Conservation (phyloP, 2,888 invertebrate genomes). For the Caenorhabditis becei region DNA sequence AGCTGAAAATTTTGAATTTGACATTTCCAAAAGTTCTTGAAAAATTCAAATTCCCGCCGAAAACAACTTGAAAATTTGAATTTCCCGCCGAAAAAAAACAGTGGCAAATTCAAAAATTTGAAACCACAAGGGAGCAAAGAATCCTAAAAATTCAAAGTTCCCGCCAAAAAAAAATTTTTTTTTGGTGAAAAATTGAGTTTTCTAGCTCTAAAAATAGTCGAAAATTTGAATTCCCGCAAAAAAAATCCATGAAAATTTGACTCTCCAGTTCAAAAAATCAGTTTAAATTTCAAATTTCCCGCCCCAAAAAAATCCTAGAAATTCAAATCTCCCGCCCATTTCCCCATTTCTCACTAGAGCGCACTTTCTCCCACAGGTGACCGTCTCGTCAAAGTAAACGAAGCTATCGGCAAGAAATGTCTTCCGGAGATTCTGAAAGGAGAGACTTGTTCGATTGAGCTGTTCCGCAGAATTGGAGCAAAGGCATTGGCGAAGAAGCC, state of each 20-base stretch:
- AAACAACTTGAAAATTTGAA: slow-evolving; percentile 8
- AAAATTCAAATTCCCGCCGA: too few relatives aligned
- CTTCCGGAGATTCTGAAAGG: slow-evolving; percentile 15
- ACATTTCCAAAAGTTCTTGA: not conserved
- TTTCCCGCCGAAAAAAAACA: too few relatives aligned
- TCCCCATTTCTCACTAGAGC: not conserved
- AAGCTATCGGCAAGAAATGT: slow-evolving; percentile 13
- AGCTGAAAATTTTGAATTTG: too few relatives aligned
- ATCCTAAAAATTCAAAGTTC: too few relatives aligned
- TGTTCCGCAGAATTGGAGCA: slow-evolving; percentile 19
- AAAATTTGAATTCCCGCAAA: too few relatives aligned
- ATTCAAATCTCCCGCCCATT: not conserved
- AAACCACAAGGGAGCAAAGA: too few relatives aligned
- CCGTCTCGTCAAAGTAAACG: slow-evolving; percentile 18
- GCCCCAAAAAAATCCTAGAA: too few relatives aligned
- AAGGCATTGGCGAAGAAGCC: slow-evolving; percentile 7
- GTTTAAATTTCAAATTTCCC: not conserved
- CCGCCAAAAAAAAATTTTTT: too few relatives aligned
- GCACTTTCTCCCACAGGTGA: slow-evolving; percentile 8
- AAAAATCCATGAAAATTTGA: too few relatives aligned
- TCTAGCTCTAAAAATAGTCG: too few relatives aligned
- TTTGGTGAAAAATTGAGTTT: too few relatives aligned
- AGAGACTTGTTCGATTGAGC: slow-evolving; percentile 8
- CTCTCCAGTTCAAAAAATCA: not conserved
- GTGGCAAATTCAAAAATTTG: too few relatives aligned